phyloP scores from a whole-genome alignment of 1,140 invertebrate species.

The Coelopa frigida region DNA sequence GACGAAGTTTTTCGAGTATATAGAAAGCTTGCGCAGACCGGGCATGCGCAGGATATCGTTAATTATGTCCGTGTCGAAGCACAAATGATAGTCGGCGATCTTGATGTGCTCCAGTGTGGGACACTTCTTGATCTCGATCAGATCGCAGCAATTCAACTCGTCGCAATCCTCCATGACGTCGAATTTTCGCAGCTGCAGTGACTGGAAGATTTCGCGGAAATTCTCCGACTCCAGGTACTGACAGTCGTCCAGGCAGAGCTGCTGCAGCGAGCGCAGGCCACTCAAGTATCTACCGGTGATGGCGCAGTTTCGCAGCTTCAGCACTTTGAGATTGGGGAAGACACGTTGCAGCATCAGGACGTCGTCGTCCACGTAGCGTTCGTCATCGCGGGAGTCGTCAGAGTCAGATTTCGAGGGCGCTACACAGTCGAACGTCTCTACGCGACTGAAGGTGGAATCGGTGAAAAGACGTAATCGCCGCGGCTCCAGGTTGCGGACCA shows the following conservation, averaged over 20 bases:
- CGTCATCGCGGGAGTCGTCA: conserved; percentile 4
- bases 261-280: conserved; percentile 20
- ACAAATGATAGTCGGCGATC: conserved; percentile 36
- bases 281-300: conserved; percentile 29
- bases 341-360: conserved; percentile 22
- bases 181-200: conserved; percentile 26
- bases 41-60: conserved; percentile 29
- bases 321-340: conserved; percentile 22
- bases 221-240: conserved; percentile 31
- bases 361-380: conserved; percentile 31
- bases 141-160: conserved; percentile 35
- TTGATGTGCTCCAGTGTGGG: conserved; percentile 36
- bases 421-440: conserved; percentile 15
- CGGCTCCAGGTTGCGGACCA: conserved; percentile 24
- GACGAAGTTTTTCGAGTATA: conserved; percentile 35
- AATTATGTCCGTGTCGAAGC: conserved; percentile 30
- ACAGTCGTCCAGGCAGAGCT: conserved; percentile 31
- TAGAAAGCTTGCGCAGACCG: conserved; percentile 26
- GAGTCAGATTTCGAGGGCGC: background rate
- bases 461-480: conserved; percentile 20
- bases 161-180: conserved; percentile 39
- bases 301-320: conserved; percentile 27
- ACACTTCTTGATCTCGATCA: conserved; percentile 27
- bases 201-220: conserved; percentile 29
- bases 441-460: conserved; percentile 10